Percentiles rank a stretch among this genome's conserved stretches.
Evolutionary conservation across 2,888 invertebrate genomes (phyloP).

Genomic region (Heliconius ismenius): DNA sequence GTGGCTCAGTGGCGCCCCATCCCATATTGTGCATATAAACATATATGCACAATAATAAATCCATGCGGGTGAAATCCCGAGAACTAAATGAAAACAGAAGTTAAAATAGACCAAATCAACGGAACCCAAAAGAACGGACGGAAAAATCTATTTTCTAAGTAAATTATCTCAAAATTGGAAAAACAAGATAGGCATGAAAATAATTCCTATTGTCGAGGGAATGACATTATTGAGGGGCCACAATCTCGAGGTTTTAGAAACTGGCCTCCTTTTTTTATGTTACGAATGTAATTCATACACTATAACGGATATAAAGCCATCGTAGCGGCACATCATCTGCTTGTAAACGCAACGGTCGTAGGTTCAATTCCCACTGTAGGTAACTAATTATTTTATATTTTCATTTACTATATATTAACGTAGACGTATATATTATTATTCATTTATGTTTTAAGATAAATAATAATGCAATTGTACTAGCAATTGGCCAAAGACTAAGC

Average conservation of each 20-base stretch:
- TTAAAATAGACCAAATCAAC: background rate
- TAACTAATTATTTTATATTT: background rate
- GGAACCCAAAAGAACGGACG: constrained; percentile 5
- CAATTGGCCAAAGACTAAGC: background rate
- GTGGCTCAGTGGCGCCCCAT: too few species aligned
- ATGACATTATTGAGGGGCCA: constrained; percentile 69
- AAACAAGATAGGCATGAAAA: constrained; percentile 70
- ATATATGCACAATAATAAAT: too few species aligned
- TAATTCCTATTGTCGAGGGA: constrained; percentile 73
- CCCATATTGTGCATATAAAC: too few species aligned
- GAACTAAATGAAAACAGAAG: too few species aligned
- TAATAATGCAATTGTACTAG: background rate
- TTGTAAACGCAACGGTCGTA: background rate
- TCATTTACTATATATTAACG: background rate
- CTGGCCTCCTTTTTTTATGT: constrained; percentile 42
- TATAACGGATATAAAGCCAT: background rate
- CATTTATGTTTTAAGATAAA: too few species aligned
- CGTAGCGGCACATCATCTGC: background rate
- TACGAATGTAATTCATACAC: background rate
- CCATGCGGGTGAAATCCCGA: too few species aligned
- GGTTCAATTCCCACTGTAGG: background rate
- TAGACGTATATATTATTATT: too few species aligned
- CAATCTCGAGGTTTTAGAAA: constrained; percentile 62
- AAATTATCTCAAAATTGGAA: constrained; percentile 69
- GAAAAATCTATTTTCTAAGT: constrained; percentile 50